phyloP scores from a whole-genome alignment of 2,888 invertebrate genomes.

The Drosophila hamatofila region DNA sequence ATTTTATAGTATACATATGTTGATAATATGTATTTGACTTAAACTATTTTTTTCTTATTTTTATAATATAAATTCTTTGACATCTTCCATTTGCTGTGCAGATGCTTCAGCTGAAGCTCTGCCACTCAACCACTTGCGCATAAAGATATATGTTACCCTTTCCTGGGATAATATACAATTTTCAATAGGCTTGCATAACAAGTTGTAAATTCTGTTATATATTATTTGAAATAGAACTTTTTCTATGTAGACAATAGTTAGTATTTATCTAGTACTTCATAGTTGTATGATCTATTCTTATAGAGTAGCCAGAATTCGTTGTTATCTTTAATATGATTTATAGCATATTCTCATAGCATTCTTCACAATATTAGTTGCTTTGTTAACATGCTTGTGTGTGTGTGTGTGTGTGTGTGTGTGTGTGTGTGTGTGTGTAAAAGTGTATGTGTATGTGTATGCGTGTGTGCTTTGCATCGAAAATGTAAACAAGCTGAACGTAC shows the following conservation, averaged over 20 bases:
- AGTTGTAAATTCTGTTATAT: neutral
- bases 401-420: neutral
- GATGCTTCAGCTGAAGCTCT: conserved; percentile 6
- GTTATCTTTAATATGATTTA: conserved; percentile 1
- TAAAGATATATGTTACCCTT: neutral
- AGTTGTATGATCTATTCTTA: neutral
- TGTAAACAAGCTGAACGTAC: conserved; percentile 35
- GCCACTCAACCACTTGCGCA: conserved; percentile 12
- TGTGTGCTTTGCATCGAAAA: conserved; percentile 5
- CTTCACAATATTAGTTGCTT: conserved; percentile 4
- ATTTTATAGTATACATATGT: too few relatives aligned
- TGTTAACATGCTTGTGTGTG: neutral
- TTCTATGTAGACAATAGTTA: neutral
- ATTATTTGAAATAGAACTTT: neutral
- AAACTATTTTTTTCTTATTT: neutral
- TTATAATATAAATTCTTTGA: neutral
- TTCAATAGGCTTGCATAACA: neutral
- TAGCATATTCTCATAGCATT: too few relatives aligned
- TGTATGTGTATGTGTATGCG: neutral
- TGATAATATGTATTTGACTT: too few relatives aligned
- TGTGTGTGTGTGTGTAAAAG: neutral
- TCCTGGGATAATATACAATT: too few relatives aligned
- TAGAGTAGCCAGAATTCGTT: conserved; percentile 18
- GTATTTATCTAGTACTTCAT: neutral
- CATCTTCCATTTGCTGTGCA: neutral